Evolutionary conservation across 2,113 vertebrate species (phyloP).

Genomic region (Orthonyx spaldingii): DNA sequence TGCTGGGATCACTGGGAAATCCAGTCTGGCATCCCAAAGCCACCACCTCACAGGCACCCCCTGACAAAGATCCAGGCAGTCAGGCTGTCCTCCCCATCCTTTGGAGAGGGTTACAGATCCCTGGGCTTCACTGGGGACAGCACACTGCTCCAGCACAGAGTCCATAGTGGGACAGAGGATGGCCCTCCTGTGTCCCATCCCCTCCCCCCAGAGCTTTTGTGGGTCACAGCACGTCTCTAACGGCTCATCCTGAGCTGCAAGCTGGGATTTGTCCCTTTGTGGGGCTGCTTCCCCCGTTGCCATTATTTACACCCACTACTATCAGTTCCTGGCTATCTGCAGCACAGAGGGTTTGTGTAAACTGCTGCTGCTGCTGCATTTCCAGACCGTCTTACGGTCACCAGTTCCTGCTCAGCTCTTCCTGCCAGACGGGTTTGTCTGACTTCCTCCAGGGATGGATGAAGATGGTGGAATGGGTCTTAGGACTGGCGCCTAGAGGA

Average conservation of each 20-base stretch:
- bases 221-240: neutral
- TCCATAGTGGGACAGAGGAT: fast-evolving
- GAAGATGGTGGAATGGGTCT: neutral
- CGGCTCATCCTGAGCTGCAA: neutral
- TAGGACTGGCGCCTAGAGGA: neutral
- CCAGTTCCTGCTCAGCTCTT: conserved; percentile 19
- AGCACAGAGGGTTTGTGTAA: conserved; percentile 3
- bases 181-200: neutral
- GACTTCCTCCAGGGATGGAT: neutral
- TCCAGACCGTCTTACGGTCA: neutral
- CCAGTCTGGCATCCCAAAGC: neutral
- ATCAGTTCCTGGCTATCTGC: conserved; percentile 40
- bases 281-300: neutral
- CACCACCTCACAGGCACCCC: fast-evolving
- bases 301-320: neutral
- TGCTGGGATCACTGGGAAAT: neutral
- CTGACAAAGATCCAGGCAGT: neutral
- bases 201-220: fast-evolving
- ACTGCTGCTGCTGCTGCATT: neutral
- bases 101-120: neutral
- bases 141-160: neutral
- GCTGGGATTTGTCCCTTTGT: neutral
- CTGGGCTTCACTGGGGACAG: neutral
- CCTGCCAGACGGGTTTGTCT: neutral
- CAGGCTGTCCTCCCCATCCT: neutral